phyloP scores from a whole-genome alignment of 1,140 invertebrate genomes.

The Paracyclopina nana region DNA sequence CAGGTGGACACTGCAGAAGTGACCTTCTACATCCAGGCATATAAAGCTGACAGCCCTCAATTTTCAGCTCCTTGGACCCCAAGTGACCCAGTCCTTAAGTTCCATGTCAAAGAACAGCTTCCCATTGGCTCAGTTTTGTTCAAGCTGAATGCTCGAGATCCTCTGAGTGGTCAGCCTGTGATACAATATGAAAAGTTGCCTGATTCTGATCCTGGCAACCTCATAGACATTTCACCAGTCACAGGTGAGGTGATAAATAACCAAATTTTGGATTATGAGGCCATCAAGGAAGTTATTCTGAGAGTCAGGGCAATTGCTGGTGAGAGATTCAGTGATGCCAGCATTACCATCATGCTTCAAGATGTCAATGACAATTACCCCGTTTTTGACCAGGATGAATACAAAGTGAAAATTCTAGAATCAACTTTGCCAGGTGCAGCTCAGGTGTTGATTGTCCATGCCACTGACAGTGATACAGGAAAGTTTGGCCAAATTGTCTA shows the following conservation, averaged over 20 bases:
- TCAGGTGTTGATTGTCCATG: slow-evolving; percentile 42
- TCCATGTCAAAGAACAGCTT: slow-evolving; percentile 51
- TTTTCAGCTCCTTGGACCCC: slow-evolving; percentile 38
- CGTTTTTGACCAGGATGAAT: slow-evolving; percentile 34
- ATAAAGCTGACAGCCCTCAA: slow-evolving; percentile 51
- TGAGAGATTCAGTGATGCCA: slow-evolving; percentile 38
- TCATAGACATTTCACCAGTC: slow-evolving; percentile 49
- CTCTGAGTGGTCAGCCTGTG: slow-evolving; percentile 23
- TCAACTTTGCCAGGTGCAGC: slow-evolving; percentile 44
- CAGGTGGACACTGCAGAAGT: slow-evolving; percentile 34
- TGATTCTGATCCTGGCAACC: slow-evolving; percentile 23
- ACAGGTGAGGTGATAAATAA: slow-evolving; percentile 44
- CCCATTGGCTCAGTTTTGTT: slow-evolving; percentile 50
- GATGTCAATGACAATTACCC: slow-evolving; percentile 64
- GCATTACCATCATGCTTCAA: slow-evolving; percentile 37
- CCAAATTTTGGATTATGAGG: slow-evolving; percentile 50
- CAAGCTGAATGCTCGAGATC: slow-evolving; percentile 28
- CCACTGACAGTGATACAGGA: slow-evolving; percentile 47
- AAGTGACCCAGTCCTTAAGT: slow-evolving; percentile 38
- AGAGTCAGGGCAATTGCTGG: slow-evolving; percentile 45
- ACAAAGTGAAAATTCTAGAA: slow-evolving; percentile 45
- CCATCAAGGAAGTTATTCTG: slow-evolving; percentile 39
- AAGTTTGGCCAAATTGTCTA: slow-evolving; percentile 45
- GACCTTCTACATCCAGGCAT: slow-evolving; percentile 55
- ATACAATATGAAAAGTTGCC: slow-evolving; percentile 23